Conservation (phyloP, 1,140 invertebrate species). For the Streblospio benedicti region DNA sequence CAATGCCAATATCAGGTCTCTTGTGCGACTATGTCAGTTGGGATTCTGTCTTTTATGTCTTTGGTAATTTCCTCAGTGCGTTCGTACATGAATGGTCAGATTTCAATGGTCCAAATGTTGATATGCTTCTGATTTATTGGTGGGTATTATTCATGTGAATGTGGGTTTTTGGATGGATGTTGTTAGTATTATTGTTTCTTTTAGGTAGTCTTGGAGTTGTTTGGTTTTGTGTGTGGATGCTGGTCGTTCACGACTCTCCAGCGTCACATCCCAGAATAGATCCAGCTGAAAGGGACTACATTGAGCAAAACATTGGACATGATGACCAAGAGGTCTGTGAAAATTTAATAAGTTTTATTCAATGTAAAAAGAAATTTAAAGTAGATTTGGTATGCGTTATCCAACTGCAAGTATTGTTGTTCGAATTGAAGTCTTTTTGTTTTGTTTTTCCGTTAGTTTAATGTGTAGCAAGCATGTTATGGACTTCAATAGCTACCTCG, state of each 20-base stretch:
- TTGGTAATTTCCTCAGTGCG: conserved; percentile 51
- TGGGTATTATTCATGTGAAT: too few species aligned
- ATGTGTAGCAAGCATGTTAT: too few species aligned
- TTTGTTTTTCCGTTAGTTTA: conserved; percentile 22
- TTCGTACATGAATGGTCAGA: background rate
- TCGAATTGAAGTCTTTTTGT: background rate
- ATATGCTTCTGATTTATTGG: too few species aligned
- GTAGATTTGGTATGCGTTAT: background rate
- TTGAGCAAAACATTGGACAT: conserved; percentile 23
- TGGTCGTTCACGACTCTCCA: conserved; percentile 28
- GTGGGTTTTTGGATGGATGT: background rate
- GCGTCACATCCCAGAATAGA: conserved; percentile 29
- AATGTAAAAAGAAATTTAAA: background rate
- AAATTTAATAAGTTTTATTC: background rate
- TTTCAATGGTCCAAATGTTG: too few species aligned
- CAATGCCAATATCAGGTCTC: conserved; percentile 28
- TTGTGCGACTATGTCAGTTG: conserved; percentile 55
- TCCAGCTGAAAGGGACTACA: conserved; percentile 25
- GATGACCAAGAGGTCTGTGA: too few species aligned
- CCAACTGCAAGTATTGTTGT: background rate
- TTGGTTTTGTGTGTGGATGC: conserved; percentile 31
- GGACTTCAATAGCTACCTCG: too few species aligned
- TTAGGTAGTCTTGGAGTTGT: conserved; percentile 25
- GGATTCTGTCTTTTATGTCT: conserved; percentile 79
- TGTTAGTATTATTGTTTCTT: background rate